Conservation (phyloP, 2,113 vertebrate species). For the Boulengeromyrus knoepffleri region DNA sequence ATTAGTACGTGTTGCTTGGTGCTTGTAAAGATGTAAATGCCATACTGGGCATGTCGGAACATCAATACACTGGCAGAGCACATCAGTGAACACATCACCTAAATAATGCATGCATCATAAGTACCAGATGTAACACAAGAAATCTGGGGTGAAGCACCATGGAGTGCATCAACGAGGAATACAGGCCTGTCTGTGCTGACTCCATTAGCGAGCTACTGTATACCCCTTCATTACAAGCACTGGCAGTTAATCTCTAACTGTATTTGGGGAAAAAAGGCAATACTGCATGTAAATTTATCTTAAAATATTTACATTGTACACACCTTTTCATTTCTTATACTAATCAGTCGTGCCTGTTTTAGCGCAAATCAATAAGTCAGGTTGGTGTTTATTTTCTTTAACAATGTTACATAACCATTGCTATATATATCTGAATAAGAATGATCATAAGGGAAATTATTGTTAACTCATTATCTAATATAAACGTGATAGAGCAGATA, state of each 20-base stretch:
- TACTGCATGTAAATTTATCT: not conserved
- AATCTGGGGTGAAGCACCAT: not conserved
- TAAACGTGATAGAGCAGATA: not conserved
- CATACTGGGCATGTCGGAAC: not conserved
- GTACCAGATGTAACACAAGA: not conserved
- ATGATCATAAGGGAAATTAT: not conserved
- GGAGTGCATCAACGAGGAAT: not conserved
- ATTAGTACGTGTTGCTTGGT: not conserved
- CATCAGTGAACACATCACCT: not conserved
- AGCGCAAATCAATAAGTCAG: not conserved
- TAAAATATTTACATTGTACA: not conserved
- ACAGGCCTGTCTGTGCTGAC: not conserved
- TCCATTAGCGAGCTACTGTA: not conserved
- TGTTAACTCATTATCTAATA: not conserved
- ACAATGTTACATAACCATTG: not conserved
- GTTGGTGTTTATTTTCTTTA: not conserved
- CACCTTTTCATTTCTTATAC: not conserved
- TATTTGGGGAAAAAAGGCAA: not conserved
- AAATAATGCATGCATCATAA: not conserved
- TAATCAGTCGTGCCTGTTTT: not conserved
- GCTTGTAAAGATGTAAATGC: not conserved
- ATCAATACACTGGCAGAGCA: not conserved
- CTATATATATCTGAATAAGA: not conserved
- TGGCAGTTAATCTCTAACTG: not conserved
- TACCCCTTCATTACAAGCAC: not conserved